Percentiles rank a stretch among this genome's conserved stretches.
phyloP scores from a whole-genome alignment of 1,140 invertebrate species.

The Aethina tumida region DNA sequence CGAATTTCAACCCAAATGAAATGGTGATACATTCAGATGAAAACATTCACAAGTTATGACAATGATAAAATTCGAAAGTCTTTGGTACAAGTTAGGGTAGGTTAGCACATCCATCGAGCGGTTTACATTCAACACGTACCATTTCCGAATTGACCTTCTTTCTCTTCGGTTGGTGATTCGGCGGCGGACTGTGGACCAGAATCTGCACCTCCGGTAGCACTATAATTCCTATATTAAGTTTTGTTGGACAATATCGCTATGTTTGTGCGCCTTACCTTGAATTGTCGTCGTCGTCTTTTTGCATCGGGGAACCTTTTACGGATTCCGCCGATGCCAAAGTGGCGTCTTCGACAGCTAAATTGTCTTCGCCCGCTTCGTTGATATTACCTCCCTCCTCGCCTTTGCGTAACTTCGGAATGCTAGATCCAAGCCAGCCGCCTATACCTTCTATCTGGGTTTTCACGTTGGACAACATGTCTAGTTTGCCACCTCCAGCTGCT shows the following conservation, averaged over 20 bases:
- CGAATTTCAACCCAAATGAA: not conserved
- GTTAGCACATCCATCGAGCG: not conserved
- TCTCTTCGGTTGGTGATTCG: slow-evolving; percentile 68
- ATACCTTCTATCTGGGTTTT: slow-evolving; percentile 71
- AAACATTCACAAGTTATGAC: not conserved
- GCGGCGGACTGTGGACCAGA: slow-evolving; percentile 63
- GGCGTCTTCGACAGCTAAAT: slow-evolving; percentile 35
- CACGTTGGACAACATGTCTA: slow-evolving; percentile 71
- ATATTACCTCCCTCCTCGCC: slow-evolving; percentile 33
- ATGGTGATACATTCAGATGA: not conserved
- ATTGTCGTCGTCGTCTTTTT: slow-evolving; percentile 73
- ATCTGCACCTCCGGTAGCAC: slow-evolving; percentile 77
- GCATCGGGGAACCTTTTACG: slow-evolving; percentile 36
- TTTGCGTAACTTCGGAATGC: slow-evolving; percentile 60
- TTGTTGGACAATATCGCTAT: slow-evolving; percentile 17
- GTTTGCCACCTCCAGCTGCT: slow-evolving; percentile 53
- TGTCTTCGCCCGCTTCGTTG: slow-evolving; percentile 32
- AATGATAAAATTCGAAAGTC: no score
- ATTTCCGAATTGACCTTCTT: slow-evolving; percentile 66
- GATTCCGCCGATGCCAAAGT: slow-evolving; percentile 38
- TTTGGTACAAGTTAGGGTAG: no score
- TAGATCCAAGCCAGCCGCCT: slow-evolving; percentile 67
- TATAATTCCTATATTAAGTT: slow-evolving; percentile 37
- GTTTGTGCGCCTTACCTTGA: slow-evolving; percentile 49
- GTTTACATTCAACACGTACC: slow-evolving; percentile 44